phyloP scores from a whole-genome alignment of 1,140 invertebrate genomes.

The Plectus sambesii region DNA sequence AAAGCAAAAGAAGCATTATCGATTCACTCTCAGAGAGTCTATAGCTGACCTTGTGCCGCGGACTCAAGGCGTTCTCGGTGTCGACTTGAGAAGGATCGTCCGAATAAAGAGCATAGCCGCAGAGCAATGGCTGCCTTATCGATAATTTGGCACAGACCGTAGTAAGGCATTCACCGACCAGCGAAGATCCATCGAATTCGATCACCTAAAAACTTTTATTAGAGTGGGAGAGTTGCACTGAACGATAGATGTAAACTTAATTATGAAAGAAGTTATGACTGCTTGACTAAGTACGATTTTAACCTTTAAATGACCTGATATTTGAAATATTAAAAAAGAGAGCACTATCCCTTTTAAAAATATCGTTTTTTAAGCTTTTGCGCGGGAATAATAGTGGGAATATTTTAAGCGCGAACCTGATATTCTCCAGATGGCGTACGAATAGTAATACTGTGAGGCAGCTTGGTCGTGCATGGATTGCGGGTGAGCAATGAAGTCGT shows the following conservation, averaged over 20 bases:
- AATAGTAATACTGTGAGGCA: constrained; percentile 33
- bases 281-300: too few relatives aligned
- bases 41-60: too few relatives aligned
- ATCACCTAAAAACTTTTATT: constrained; percentile 27
- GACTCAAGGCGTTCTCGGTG: too few relatives aligned
- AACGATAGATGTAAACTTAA: too few relatives aligned
- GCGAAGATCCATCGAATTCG: constrained; percentile 38
- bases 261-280: too few relatives aligned
- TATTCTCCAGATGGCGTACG: constrained; percentile 31
- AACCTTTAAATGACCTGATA: too few relatives aligned
- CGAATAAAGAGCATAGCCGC: constrained; percentile 34
- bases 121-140: constrained; percentile 32
- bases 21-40: too few relatives aligned
- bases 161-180: constrained; percentile 35
- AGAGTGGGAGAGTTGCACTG: neutral
- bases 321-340: too few relatives aligned
- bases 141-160: constrained; percentile 34
- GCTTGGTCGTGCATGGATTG: constrained; percentile 29
- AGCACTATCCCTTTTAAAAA: too few relatives aligned
- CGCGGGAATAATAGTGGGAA: neutral
- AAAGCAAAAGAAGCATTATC: too few relatives aligned
- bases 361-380: too few relatives aligned
- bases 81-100: constrained; percentile 28
- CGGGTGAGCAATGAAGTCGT: constrained; percentile 29
- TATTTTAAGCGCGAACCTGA: constrained; percentile 18